These are phyloP conservation scores for Chiloscyllium plagiosum DNA, from an alignment of 2,113 vertebrate genomes.

Conservation along the genomic window DNA sequence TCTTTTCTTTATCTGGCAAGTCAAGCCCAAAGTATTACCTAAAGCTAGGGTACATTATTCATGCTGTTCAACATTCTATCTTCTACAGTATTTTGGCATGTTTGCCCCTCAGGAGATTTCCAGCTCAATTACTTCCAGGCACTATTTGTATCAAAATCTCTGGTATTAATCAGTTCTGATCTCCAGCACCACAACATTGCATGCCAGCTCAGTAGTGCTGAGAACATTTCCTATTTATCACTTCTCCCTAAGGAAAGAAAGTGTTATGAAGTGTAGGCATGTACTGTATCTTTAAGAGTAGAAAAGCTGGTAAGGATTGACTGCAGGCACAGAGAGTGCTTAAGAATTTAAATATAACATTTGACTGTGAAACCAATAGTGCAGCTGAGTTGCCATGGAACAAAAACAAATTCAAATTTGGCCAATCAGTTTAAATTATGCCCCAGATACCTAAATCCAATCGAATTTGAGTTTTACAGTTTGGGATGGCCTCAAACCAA, in stretches of 20 bases:
- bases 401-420: too few relatives aligned
- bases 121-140: conserved; percentile 1
- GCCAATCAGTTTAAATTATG: too few relatives aligned
- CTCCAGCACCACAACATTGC: conserved; percentile 1
- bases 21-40: not conserved
- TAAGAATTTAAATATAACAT: too few relatives aligned
- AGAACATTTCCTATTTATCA: not conserved
- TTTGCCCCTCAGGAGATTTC: not conserved
- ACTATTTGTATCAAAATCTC: conserved; percentile 14
- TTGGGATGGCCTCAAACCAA: too few relatives aligned
- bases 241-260: not conserved
- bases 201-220: not conserved
- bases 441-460: too few relatives aligned
- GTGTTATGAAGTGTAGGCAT: too few relatives aligned
- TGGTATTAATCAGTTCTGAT: conserved; percentile 15
- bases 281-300: too few relatives aligned
- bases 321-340: too few relatives aligned
- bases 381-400: too few relatives aligned
- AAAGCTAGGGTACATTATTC: not conserved
- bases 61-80: not conserved
- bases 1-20: not conserved
- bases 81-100: not conserved
- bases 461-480: too few relatives aligned
- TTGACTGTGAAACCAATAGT: too few relatives aligned
- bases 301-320: too few relatives aligned